Conservation (phyloP, 2,888 invertebrate species). For the Coremacera marginata region DNA sequence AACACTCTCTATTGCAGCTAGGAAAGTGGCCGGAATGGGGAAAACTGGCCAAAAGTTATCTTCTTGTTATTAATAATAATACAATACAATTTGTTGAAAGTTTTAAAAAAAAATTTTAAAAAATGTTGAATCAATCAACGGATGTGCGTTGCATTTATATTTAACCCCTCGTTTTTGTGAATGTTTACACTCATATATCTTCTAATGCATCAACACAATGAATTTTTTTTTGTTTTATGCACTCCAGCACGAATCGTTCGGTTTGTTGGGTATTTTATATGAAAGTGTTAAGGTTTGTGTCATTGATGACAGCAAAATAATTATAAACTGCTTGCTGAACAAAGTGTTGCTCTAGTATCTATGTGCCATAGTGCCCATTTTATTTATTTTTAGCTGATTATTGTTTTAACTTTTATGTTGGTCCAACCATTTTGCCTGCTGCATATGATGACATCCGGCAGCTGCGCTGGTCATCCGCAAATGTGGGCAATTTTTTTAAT, state of each 20-base stretch:
- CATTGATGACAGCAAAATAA: slow-evolving; percentile 34
- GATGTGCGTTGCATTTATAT: too few species aligned
- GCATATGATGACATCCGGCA: slow-evolving; percentile 11
- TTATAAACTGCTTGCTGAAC: slow-evolving; percentile 37
- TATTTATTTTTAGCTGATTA: not conserved
- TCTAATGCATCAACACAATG: too few species aligned
- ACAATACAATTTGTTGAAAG: too few species aligned
- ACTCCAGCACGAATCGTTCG: not conserved
- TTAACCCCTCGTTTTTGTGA: too few species aligned
- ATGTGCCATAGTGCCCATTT: not conserved
- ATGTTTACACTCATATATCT: too few species aligned
- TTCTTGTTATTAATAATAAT: too few species aligned
- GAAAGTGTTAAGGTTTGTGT: not conserved
- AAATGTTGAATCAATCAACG: too few species aligned
- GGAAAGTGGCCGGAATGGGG: too few species aligned
- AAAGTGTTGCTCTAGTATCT: slow-evolving; percentile 8
- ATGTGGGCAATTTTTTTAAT: slow-evolving; percentile 43
- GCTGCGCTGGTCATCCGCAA: slow-evolving; percentile 41
- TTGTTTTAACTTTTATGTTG: not conserved
- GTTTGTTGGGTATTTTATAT: not conserved
- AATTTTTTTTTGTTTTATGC: not conserved
- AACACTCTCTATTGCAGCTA: too few species aligned
- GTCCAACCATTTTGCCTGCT: not conserved
- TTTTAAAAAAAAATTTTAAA: too few species aligned
- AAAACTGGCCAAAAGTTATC: too few species aligned